Evolutionary conservation across 2,888 invertebrate genomes (phyloP).

Genomic region (Anthophora plumipes): DNA sequence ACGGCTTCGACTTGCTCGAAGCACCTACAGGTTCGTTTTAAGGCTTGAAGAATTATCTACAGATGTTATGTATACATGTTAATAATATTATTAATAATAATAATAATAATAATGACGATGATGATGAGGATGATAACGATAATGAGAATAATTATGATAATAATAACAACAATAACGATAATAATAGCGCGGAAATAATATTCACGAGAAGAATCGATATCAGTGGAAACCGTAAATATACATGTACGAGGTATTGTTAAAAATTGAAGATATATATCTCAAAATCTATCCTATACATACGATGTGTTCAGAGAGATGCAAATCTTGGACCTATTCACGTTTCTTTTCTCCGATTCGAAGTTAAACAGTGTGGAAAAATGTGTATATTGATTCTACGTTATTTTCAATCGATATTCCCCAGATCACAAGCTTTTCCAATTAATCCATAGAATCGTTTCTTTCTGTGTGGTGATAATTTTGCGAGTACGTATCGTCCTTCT

Average conservation of each 20-base stretch:
- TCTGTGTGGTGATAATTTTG: background rate
- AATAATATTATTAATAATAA: constrained; percentile 79
- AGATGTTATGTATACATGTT: constrained; percentile 82
- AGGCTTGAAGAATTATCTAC: constrained; percentile 81
- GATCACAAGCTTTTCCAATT: no score
- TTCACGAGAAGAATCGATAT: background rate
- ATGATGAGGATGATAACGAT: constrained; percentile 46
- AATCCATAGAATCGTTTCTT: background rate
- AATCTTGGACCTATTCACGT: background rate
- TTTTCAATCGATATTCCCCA: no score
- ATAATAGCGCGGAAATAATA: constrained; percentile 29
- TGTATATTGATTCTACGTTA: no score
- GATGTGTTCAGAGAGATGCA: no score
- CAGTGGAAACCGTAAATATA: background rate
- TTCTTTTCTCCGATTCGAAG: background rate
- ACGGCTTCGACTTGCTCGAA: constrained; percentile 35
- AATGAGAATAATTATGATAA: constrained; percentile 64
- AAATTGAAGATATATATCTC: background rate
- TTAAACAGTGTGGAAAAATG: no score
- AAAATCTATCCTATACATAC: background rate
- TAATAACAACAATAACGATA: constrained; percentile 57
- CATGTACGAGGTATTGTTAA: background rate
- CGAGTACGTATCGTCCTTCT: background rate
- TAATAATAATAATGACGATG: constrained; percentile 66
- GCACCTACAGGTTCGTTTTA: constrained; percentile 74